phyloP scores from a whole-genome alignment of 2,888 invertebrate genomes.

The Venusia cambrica region DNA sequence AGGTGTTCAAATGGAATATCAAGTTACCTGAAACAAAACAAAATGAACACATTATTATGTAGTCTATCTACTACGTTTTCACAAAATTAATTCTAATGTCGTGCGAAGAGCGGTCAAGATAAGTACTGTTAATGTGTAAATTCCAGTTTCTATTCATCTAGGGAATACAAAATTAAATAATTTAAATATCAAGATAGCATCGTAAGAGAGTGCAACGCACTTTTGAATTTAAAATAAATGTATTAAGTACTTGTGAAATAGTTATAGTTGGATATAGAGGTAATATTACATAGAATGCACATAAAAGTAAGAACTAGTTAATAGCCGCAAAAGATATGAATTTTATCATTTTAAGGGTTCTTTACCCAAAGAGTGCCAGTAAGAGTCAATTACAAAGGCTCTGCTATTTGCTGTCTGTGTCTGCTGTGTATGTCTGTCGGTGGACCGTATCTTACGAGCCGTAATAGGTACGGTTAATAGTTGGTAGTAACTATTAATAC shows the following conservation, averaged over 20 bases:
- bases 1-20: slow-evolving; percentile 8
- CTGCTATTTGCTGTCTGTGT: too few relatives aligned
- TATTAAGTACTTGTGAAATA: slow-evolving; percentile 3
- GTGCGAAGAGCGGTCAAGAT: slow-evolving; percentile 45
- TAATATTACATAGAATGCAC: too few relatives aligned
- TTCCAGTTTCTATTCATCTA: slow-evolving; percentile 40
- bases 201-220: slow-evolving; percentile 11
- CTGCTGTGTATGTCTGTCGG: too few relatives aligned
- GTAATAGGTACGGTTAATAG: too few relatives aligned
- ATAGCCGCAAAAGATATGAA: too few relatives aligned
- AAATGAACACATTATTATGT: slow-evolving; percentile 20
- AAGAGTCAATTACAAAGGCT: too few relatives aligned
- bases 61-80: slow-evolving; percentile 18
- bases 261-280: slow-evolving; percentile 1
- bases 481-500: too few relatives aligned
- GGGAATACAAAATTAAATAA: slow-evolving; percentile 48
- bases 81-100: slow-evolving; percentile 51
- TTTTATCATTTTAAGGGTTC: too few relatives aligned
- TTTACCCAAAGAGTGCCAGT: too few relatives aligned
- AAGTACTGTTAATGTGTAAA: slow-evolving; percentile 62
- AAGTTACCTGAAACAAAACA: slow-evolving; percentile 48
- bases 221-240: slow-evolving; percentile 16
- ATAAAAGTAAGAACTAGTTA: too few relatives aligned
- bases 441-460: too few relatives aligned
- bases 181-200: slow-evolving; percentile 32